These are phyloP conservation scores for Pseudomyrmex dendroicus DNA, from an alignment of 1,140 invertebrate genomes.

Conservation along the genomic window DNA sequence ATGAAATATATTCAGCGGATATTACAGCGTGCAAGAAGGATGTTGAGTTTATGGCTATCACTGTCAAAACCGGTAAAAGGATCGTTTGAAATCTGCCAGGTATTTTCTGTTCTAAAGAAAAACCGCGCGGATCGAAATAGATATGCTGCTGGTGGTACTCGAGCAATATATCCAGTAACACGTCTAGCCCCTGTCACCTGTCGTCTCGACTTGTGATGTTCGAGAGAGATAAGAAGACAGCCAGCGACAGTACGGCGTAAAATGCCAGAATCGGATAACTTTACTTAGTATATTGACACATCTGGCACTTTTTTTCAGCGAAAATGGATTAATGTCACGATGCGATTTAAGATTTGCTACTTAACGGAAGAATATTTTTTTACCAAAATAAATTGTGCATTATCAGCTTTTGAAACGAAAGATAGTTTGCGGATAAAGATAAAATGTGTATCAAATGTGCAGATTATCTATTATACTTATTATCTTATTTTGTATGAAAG, in stretches of 20 bases:
- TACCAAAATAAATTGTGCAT: not conserved
- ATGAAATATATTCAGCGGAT: not conserved
- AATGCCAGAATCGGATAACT: conserved; percentile 31
- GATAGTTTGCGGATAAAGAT: not conserved
- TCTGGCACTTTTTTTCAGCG: not conserved
- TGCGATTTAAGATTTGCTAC: not conserved
- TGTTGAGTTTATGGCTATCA: not conserved
- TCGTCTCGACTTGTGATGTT: conserved; percentile 54
- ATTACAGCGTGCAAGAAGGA: not conserved
- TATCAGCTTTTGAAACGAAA: not conserved
- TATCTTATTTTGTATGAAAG: no score
- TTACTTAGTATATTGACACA: conserved; percentile 17
- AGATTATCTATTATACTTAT: no score
- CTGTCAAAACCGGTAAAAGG: not conserved
- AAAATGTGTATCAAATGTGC: no score
- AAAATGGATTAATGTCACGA: conserved; percentile 21
- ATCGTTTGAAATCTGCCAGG: not conserved
- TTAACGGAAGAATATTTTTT: not conserved
- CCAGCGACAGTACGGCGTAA: conserved; percentile 2
- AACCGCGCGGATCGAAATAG: conserved; percentile 24
- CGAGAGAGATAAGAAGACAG: conserved; percentile 16
- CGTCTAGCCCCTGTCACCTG: conserved; percentile 52
- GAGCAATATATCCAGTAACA: conserved; percentile 10
- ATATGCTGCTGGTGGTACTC: conserved; percentile 11
- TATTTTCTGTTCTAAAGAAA: not conserved